Evolutionary conservation across 1,140 invertebrate genomes (phyloP), one percentile per base, ranked within the genome.

Genomic region (Drosophila equinoxialis): DNA sequence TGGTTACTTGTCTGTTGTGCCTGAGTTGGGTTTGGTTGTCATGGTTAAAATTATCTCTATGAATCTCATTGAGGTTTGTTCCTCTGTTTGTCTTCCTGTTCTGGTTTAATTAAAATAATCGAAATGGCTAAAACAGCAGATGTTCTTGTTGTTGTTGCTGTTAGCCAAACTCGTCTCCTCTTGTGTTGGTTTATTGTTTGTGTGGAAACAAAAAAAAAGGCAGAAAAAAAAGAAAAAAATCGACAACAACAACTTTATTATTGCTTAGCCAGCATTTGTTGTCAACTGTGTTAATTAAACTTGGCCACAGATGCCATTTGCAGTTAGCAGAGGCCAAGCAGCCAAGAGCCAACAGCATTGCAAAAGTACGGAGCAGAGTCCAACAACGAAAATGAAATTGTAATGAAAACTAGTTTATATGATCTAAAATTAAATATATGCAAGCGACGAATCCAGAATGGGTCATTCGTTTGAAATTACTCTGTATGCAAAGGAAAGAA

Each of bases 201-300:
- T 30, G 7, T 10, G 1, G 2, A 26, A 35, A 48, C 30, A 30
- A 48, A 13, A 48, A 48, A 48, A 48, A 17, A 45, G 6, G 0
- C 8, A 48, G 8, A 20, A 48, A 48, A 48, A 48, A 11, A 20
- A 48, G 5, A 30, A 30, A 30, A 30, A 30, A 30, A 26, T 2
- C 1, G 6, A 10, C 17, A 51, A 23, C 45, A 51, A 51, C 45
- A 51, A 51, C 62, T 72, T 60, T 55, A 57, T 62, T 67, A 68
- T 68, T 51, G 65, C 59, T 13, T 39, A 13, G 23, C 39, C 10
- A 11, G 62, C 57, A 71, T 57, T 35, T 42, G 51, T 14, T 42
- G 51, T 14, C 39, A 37, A 23, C 69, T 64, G 59, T 62, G 59
- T 71, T 77, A 77, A 77, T 74, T 77, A 74, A 68, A 51, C 45